These are phyloP conservation scores for Sardina pilchardus DNA, from an alignment of 2,113 vertebrate genomes.

Conservation along the genomic window DNA sequence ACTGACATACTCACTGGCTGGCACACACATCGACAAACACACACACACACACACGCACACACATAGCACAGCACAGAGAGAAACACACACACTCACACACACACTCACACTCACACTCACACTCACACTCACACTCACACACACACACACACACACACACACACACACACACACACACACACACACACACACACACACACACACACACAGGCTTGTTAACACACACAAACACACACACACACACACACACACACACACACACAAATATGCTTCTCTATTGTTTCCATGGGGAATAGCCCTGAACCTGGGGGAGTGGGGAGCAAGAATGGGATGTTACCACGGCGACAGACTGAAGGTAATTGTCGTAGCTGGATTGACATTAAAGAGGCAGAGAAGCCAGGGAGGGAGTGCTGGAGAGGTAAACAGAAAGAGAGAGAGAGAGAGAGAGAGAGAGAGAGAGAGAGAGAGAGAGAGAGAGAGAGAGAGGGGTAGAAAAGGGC, in stretches of 20 bases:
- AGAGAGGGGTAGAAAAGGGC: slow-evolving; percentile 26
- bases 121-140: slow-evolving; percentile 24
- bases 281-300: slow-evolving; percentile 39
- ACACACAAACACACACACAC: slow-evolving; percentile 32
- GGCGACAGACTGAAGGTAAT: slow-evolving; percentile 64
- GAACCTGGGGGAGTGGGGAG: slow-evolving; percentile 26
- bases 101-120: slow-evolving; percentile 27
- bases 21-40: slow-evolving; percentile 26
- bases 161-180: slow-evolving; percentile 38
- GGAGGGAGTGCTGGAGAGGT: slow-evolving; percentile 26
- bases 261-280: slow-evolving; percentile 18
- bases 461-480: background rate
- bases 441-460: background rate
- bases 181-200: slow-evolving; percentile 11
- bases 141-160: slow-evolving; percentile 24
- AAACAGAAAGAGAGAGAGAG: background rate
- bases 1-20: slow-evolving; percentile 33
- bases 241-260: slow-evolving; percentile 23
- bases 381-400: slow-evolving; percentile 55
- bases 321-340: slow-evolving; percentile 54
- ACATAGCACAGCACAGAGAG: slow-evolving; percentile 30
- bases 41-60: slow-evolving; percentile 32
- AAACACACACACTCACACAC: background rate
- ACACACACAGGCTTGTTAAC: slow-evolving; percentile 37
- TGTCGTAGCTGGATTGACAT: slow-evolving; percentile 61